Evolutionary conservation across 2,797 vertebrate genomes (phyloP), one percentile per base, ranked within the genome.

Genomic region (Borostomias antarcticus): DNA sequence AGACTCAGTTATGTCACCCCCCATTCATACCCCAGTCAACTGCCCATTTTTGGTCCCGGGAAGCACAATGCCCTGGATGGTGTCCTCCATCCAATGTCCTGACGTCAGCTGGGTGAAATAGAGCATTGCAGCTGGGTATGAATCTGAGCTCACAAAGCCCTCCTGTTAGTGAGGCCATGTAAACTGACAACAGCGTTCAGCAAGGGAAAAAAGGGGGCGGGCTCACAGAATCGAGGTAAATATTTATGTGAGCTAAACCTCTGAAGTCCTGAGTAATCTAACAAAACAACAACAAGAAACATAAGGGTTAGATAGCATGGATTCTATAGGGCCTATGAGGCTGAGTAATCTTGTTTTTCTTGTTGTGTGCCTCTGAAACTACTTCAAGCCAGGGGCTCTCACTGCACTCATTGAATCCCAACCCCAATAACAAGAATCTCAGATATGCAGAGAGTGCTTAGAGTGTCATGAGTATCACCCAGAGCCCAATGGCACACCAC

Each of bases 41-140:
- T 70, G 64, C 61, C 84, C 85, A 73, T 83, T 80, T 88, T 77
- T 83, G 82, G 78, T 35, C 59, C 68, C 10, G 0, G 59, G 73
- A 54, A 58, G 25, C 54, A 17, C 52, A 2, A 35, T 1, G 40
- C 29, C 33, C 64, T 64, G 21, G 45, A 56, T 19, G 30, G 25
- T 62, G 37, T 69, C 50, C 35, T 59, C 43, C 63, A 8, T 40
- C 54, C 47, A 25, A 4, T 5, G 74, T 57, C 64, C 50, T 56
- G 1, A 52, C 52, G 58, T 82, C 85, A 74, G 86, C 56, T 78
- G 73, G 71, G 80, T 78, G 83, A 89, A 89, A 2, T 88, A 73
- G 78, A 89, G 85, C 82, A 13, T 67, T 54, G n/a, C 65, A 62
- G 72, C 74, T 63, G 63, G 67, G 74, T 66, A 63, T 68, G 61